phyloP scores from a whole-genome alignment of 2,888 invertebrate species.

The Papilio protenor region DNA sequence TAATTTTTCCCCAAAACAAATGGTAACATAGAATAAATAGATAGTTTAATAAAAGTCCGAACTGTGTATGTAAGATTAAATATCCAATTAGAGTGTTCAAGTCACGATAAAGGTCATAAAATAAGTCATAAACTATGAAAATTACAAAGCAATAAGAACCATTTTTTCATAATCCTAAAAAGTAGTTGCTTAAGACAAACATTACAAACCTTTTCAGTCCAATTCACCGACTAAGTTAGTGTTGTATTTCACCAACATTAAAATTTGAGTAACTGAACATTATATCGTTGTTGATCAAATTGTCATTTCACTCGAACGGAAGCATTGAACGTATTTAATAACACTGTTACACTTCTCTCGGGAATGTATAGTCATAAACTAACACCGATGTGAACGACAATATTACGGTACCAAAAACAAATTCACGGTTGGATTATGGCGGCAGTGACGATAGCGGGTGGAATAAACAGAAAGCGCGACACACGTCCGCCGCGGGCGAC shows the following conservation, averaged over 20 bases:
- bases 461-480: slow-evolving; percentile 49
- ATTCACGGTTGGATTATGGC: slow-evolving; percentile 70
- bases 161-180: slow-evolving; percentile 25
- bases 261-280: slow-evolving; percentile 70
- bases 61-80: too few species aligned
- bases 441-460: slow-evolving; percentile 58
- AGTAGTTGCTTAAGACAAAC: slow-evolving; percentile 19
- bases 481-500: slow-evolving; percentile 70
- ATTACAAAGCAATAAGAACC: neutral
- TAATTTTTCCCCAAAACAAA: neutral
- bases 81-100: neutral
- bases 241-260: slow-evolving; percentile 56
- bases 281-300: slow-evolving; percentile 63
- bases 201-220: slow-evolving; percentile 50
- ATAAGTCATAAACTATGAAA: neutral
- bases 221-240: slow-evolving; percentile 49
- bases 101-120: neutral
- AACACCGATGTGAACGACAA: slow-evolving; percentile 54
- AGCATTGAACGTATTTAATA: slow-evolving; percentile 48
- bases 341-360: slow-evolving; percentile 61
- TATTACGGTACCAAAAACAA: slow-evolving; percentile 58
- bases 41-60: neutral
- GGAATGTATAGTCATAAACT: slow-evolving; percentile 51
- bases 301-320: slow-evolving; percentile 68
- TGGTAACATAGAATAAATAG: neutral